These are phyloP conservation scores for Montipora foliosa DNA, from an alignment of 64 coral and sea anemone species.

Conservation along the genomic window DNA sequence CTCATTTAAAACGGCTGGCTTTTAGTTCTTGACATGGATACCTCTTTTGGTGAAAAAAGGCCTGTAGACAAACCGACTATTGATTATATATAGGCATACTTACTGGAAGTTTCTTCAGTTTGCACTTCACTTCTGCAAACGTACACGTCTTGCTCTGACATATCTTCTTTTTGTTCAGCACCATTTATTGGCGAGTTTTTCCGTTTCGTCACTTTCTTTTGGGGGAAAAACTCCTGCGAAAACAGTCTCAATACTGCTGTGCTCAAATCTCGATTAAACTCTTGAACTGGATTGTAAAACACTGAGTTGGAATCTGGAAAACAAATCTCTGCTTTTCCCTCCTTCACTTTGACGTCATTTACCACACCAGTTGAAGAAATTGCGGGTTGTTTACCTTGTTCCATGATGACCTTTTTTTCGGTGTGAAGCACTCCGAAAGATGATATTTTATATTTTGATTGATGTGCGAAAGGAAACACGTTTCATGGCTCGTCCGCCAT, in stretches of 20 bases:
- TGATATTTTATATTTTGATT: no score
- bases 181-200: neutral
- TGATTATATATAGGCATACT: neutral
- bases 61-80: no score
- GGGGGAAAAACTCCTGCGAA: conserved; percentile 2
- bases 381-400: neutral
- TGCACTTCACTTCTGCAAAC: neutral
- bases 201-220: neutral
- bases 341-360: conserved; percentile 12
- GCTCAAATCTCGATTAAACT: conserved; percentile 86
- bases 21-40: no score
- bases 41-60: no score
- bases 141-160: neutral
- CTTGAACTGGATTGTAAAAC: conserved; percentile 90
- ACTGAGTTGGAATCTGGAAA: conserved; percentile 67
- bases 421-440: neutral
- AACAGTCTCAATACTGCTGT: conserved; percentile 63
- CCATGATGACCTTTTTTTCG: no score
- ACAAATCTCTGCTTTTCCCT: conserved; percentile 80
- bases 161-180: neutral
- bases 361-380: neutral
- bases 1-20: no score
- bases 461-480: no score
- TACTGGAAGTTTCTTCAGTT: neutral
- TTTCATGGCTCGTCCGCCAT: neutral